A percentile compares a stretch with the other conserved stretches of the same genome.
Evolutionary conservation across 2,113 vertebrate species (phyloP).

Genomic region (Seriola aureovittata): DNA sequence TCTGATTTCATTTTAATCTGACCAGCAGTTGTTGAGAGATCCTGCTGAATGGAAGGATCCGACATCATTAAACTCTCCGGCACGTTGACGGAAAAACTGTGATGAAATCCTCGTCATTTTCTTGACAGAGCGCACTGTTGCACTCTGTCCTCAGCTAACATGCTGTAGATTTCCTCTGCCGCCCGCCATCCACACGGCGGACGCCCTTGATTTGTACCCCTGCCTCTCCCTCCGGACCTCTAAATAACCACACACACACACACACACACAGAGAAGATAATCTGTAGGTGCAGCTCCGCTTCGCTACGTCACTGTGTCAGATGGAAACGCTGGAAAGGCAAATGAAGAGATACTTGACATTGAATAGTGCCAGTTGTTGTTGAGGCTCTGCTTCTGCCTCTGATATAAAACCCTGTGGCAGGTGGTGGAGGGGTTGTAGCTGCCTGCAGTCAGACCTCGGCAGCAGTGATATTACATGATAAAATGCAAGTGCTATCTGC

Average conservation of each 20-base stretch:
- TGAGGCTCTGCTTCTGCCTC: background rate
- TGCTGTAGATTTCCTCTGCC: conserved; percentile 1
- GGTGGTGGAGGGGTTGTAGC: conserved; percentile 13
- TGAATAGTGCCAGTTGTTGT: conserved; percentile 15
- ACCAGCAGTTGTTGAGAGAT: background rate
- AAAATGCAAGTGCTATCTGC: background rate
- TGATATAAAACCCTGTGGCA: conserved; percentile 9
- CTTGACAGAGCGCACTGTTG: background rate
- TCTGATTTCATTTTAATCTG: background rate
- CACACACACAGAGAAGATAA: background rate
- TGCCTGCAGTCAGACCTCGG: conserved; percentile 2
- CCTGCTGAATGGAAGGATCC: background rate
- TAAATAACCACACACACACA: conserved; percentile 25
- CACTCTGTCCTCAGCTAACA: background rate
- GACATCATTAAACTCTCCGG: background rate
- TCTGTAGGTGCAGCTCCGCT: conserved; percentile 10
- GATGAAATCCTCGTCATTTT: background rate
- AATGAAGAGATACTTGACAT: background rate
- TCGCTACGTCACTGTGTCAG: background rate
- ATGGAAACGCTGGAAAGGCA: background rate
- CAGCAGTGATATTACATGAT: conserved; percentile 7
- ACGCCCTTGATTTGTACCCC: conserved; percentile 30
- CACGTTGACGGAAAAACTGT: background rate
- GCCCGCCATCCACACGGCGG: conserved; percentile 22
- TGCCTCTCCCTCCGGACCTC: conserved; percentile 8